Base-by-base conservation (phyloP, 2,113 vertebrate species). In the Plecturocebus donacophilus region DNA sequence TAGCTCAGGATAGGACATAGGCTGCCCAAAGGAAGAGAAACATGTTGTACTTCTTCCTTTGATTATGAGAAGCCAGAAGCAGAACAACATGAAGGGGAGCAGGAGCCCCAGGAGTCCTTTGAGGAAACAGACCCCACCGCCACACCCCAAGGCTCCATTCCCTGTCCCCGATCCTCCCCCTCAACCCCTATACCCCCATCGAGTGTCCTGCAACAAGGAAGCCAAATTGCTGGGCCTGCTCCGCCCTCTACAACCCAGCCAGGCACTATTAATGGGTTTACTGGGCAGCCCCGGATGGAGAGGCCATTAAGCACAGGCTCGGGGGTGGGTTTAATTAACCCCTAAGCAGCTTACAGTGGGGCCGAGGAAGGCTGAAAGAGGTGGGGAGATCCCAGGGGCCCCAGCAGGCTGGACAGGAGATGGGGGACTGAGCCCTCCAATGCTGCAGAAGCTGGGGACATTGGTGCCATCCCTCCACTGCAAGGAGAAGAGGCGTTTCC, bases 311-410 rank as follows among this genome's bases (percentile, higher is more conserved):
- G 95, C 95, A 71, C 40, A 66, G 94, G 95, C 90, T 97, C 92
- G 76, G 64, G 66, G 82, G 85, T 85, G 83, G 88, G 87, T 79
- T 98, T 96, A 94, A 97, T 92, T 96, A 95, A 95, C 75, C 81
- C 95, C 90, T 97, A 95, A 98, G 96, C 86, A 91, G 96, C 92
- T 98, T 97, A 95, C 2, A 76, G 80, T 66, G 54, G 54, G 93
- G 58, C 70, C 47, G 54, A 77, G 66, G 83, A 25, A 56, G 40
- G 61, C 32, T 40, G 8, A 83, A 92, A 64, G 87, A 71, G 64
- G 4, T 2, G 27, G 42, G 16, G n/a, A 49, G 23, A 38, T 21
- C 54, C 20, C 38, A 7, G 73, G 79, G 25, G 40, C 14, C 54
- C 35, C 32, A 76, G 75, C 8, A 54, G 30, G 16, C 61, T 83